phyloP scores from a whole-genome alignment of 1,140 invertebrate species.

The Drosophila bocqueti region DNA sequence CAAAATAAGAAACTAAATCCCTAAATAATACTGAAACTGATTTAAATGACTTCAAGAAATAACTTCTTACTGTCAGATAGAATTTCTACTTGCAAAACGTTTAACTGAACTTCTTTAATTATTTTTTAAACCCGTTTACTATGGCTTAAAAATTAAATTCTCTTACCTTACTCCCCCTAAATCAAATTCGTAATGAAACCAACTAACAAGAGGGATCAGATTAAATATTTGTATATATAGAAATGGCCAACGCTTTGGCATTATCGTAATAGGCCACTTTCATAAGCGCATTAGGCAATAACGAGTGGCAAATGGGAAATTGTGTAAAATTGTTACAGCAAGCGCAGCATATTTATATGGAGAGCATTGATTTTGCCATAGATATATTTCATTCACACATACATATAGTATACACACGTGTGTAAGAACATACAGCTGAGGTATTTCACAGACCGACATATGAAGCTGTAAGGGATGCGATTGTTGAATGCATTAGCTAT shows the following conservation, averaged over 20 bases:
- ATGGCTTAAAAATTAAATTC: not conserved
- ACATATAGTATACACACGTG: not conserved
- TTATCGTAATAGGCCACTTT: slow-evolving; percentile 7
- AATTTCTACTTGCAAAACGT: not conserved
- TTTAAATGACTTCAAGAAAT: not conserved
- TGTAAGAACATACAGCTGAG: slow-evolving; percentile 11
- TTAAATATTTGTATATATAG: slow-evolving; percentile 8
- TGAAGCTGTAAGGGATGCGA: slow-evolving; percentile 31
- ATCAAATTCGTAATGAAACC: not conserved
- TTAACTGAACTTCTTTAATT: not conserved
- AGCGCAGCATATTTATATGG: slow-evolving; percentile 37
- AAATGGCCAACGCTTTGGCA: not conserved
- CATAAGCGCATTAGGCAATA: slow-evolving; percentile 45
- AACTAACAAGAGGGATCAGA: not conserved
- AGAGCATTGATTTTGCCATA: slow-evolving; percentile 54
- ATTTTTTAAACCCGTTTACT: not conserved
- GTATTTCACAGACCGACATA: slow-evolving; percentile 16
- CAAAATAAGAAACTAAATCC: not conserved
- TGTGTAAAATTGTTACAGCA: slow-evolving; percentile 56
- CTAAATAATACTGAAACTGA: not conserved
- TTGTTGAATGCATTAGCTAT: slow-evolving; percentile 61
- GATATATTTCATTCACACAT: slow-evolving; percentile 5
- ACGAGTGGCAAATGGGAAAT: slow-evolving; percentile 51
- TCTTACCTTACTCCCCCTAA: not conserved
- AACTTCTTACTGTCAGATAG: not conserved